A percentile compares a stretch with the other conserved stretches of the same genome.
phyloP scores from a whole-genome alignment of 2,113 vertebrate species.

The Micronisus gabar region DNA sequence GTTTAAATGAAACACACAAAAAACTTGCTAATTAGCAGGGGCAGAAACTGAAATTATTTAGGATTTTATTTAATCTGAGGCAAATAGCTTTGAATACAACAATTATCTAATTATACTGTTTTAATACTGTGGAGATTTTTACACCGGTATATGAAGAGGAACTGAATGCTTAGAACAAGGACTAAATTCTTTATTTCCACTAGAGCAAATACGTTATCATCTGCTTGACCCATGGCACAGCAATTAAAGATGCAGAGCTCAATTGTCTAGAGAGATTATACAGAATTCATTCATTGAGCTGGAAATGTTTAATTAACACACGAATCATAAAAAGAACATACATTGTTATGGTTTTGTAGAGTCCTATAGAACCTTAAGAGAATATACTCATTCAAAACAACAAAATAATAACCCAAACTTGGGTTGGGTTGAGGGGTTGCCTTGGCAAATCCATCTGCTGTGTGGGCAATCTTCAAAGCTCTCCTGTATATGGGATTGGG shows the following conservation, averaged over 20 bases:
- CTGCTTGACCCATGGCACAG: slow-evolving; percentile 53
- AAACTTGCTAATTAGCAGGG: slow-evolving; percentile 55
- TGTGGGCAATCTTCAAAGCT: background rate
- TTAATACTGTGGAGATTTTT: slow-evolving; percentile 31
- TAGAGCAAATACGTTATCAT: background rate
- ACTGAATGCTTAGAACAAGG: background rate
- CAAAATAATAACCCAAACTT: background rate
- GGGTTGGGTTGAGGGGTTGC: fast-evolving
- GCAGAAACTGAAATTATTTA: slow-evolving; percentile 62
- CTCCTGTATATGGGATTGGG: background rate
- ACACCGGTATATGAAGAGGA: background rate
- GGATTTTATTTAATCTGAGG: slow-evolving; percentile 65
- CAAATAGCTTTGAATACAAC: slow-evolving; percentile 54
- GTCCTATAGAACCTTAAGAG: background rate
- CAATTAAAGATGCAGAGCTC: slow-evolving; percentile 52
- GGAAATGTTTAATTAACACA: slow-evolving; percentile 64
- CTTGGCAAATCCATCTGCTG: background rate
- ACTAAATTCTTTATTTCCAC: slow-evolving; percentile 29
- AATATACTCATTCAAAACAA: background rate
- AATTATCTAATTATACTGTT: slow-evolving; percentile 59
- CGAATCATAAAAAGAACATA: background rate
- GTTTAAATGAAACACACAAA: slow-evolving; percentile 64
- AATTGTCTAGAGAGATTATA: slow-evolving; percentile 26
- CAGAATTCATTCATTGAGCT: slow-evolving; percentile 22
- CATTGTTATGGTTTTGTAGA: background rate